These are phyloP conservation scores for Xenops minutus DNA, from an alignment of 2,797 vertebrate species.

Conservation along the genomic window DNA sequence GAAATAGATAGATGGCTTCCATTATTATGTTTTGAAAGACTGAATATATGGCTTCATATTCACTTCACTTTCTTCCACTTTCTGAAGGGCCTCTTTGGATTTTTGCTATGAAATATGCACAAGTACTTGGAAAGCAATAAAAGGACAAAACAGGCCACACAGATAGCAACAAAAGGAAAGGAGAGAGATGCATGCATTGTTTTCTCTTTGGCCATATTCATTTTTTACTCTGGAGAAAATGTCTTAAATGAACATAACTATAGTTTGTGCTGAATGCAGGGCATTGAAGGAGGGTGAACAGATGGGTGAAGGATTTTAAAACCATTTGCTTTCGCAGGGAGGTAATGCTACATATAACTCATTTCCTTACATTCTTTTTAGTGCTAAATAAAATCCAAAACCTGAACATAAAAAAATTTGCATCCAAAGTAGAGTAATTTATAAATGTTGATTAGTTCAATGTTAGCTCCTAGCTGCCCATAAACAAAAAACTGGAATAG, in stretches of 20 bases:
- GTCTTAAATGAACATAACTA: neutral
- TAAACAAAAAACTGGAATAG: neutral
- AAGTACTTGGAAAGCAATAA: neutral
- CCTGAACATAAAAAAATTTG: conserved; percentile 6
- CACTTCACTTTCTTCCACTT: neutral
- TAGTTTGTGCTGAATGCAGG: neutral
- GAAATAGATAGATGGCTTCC: neutral
- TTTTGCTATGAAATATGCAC: neutral
- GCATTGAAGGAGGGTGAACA: neutral
- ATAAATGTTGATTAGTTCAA: neutral
- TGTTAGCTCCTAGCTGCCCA: neutral
- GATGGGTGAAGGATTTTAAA: neutral
- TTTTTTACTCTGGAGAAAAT: neutral
- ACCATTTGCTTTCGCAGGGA: neutral
- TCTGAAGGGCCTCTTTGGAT: neutral
- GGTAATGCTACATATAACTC: conserved; percentile 42
- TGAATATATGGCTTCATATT: neutral
- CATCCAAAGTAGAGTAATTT: conserved; percentile 31
- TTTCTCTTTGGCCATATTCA: neutral
- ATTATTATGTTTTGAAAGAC: neutral
- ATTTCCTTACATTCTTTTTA: conserved; percentile 46
- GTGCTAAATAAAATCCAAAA: conserved; percentile 54
- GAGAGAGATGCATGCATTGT: neutral
- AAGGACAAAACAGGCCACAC: neutral
- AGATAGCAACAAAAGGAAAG: neutral